Evolutionary conservation across 2,888 invertebrate species (phyloP).

Genomic region (Chesias legatella): DNA sequence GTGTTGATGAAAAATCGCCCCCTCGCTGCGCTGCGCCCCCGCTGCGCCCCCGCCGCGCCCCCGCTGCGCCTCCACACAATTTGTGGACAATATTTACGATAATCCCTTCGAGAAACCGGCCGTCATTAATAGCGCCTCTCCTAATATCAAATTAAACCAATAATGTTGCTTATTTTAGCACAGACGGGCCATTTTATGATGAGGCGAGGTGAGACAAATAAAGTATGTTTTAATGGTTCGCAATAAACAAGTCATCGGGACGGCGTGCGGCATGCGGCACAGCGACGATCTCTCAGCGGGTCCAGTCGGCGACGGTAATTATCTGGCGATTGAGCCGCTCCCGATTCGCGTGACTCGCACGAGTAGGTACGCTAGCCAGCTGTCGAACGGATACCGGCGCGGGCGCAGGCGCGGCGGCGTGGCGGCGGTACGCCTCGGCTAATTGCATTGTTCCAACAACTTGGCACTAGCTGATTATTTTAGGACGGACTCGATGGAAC

Average conservation of each 20-base stretch:
- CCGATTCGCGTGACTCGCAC: conserved; percentile 21
- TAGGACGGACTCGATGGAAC: conserved; percentile 40
- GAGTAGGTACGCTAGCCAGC: conserved; percentile 40
- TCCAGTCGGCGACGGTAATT: conserved; percentile 63
- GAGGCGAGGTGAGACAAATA: conserved; percentile 41
- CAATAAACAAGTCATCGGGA: conserved; percentile 65
- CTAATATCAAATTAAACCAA: conserved; percentile 57
- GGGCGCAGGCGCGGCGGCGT: too few relatives aligned
- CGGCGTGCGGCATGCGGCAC: too few relatives aligned
- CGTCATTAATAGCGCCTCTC: conserved; percentile 55
- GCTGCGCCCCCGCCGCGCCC: conserved; percentile 64
- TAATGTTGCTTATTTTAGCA: conserved; percentile 51
- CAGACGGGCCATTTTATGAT: conserved; percentile 44
- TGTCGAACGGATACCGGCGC: conserved; percentile 31
- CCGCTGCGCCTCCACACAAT: conserved; percentile 71
- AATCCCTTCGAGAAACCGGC: conserved; percentile 62
- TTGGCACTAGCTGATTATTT: conserved; percentile 50
- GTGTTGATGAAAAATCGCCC: conserved; percentile 74
- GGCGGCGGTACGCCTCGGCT: conserved; percentile 41
- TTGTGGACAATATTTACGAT: conserved; percentile 76
- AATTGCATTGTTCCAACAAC: conserved; percentile 64
- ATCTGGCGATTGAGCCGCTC: conserved; percentile 44
- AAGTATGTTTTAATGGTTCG: conserved; percentile 48
- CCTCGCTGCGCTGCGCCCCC: conserved; percentile 71
- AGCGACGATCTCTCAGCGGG: conserved; percentile 68